Evolutionary conservation across 2,113 vertebrate species (phyloP).

Genomic region (Pterocles gutturalis): DNA sequence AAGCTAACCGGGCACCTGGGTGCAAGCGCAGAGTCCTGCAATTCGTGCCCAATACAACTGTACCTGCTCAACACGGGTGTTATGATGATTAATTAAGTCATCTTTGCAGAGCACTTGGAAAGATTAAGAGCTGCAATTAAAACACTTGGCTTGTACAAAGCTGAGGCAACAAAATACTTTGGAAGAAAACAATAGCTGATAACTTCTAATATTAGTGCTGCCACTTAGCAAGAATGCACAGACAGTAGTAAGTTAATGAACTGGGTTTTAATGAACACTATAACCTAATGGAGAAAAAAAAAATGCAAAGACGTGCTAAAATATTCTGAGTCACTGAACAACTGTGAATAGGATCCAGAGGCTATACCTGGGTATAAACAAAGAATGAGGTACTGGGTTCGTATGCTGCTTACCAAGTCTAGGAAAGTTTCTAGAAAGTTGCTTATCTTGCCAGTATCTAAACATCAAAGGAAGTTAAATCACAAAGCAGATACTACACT

Average conservation of each 20-base stretch:
- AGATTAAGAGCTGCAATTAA: conserved; percentile 58
- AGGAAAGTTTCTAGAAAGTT: neutral
- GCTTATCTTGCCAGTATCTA: neutral
- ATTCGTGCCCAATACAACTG: neutral
- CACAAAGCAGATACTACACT: neutral
- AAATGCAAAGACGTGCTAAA: conserved; percentile 10
- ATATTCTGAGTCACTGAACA: neutral
- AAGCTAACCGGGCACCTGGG: neutral
- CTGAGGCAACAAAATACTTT: conserved; percentile 61
- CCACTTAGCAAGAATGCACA: neutral
- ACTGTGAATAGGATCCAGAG: neutral
- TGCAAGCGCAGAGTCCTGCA: neutral
- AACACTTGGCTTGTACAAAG: conserved; percentile 46
- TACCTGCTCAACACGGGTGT: neutral
- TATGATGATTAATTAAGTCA: conserved; percentile 43
- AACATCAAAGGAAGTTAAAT: neutral
- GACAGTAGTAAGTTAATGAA: conserved; percentile 49
- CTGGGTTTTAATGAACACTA: conserved; percentile 9
- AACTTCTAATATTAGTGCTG: conserved; percentile 38
- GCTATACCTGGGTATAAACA: neutral
- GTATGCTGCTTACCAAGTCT: neutral
- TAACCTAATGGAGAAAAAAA: conserved; percentile 16
- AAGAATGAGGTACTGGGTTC: neutral
- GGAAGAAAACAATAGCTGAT: conserved; percentile 47
- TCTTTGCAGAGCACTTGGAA: conserved; percentile 38